Base-by-base conservation (phyloP, 2,113 vertebrate species). In the Chloebia gouldiae region DNA sequence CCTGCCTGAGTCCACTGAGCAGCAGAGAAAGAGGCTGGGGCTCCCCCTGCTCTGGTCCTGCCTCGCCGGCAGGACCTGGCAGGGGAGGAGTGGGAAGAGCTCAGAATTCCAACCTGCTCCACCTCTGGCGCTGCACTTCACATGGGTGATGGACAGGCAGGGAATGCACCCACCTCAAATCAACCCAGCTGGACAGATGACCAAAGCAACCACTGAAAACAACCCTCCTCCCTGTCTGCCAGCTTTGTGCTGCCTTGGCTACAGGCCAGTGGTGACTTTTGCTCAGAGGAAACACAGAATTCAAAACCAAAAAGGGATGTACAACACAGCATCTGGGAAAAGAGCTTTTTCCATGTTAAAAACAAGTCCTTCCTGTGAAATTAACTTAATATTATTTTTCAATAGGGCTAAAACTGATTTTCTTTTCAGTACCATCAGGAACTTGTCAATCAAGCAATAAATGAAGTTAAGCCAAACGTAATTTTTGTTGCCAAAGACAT, bases 141-240 rank as follows among this genome's bases (percentile, higher is more conserved):
- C 17, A 1, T 0, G 2, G 30, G 6, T 21, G 39, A 6, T 2
- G 3, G 3, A 28, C 54, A 68, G 35, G 45, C 28, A 60, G 45
- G 16, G 51, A 53, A 40, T 37, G 35, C 44, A 23, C 31, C 27
- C 13, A 27, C 7, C 37, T 47, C 0, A 0, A 12, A 25, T 37
- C 39, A 54, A 10, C 6, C 14, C 4, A 8, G 13, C n/a, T 70
- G 72, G 50, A 39, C 56, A 63, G 15, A 25, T 5, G 31, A 31
- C 22, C 47, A 50, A 37, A 57, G 2, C 1, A 1, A 8, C 1
- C 15, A 11, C 9, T 21, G 45, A 24, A 61, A 65, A 44, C 21
- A 51, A 11, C 22, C 2, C 27, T 53, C 31, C 57, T 23, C 23
- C 42, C 50, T 7, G 2, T 7, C 25, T 50, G 10, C 9, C 40